Evolutionary conservation across 2,113 vertebrate species (phyloP).

Genomic region (Pogona vitticeps): DNA sequence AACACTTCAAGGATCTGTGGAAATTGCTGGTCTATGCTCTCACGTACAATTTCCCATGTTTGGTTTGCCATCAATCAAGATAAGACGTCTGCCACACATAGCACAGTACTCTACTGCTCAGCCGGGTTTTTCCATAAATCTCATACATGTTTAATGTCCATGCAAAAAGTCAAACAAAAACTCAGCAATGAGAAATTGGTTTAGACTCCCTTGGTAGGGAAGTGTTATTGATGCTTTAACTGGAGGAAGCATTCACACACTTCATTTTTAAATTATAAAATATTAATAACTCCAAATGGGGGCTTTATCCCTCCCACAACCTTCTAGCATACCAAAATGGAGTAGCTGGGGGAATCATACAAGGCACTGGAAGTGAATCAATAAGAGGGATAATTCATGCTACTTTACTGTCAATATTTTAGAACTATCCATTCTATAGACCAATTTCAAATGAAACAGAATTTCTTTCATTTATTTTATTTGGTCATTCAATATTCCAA

Average conservation of each 20-base stretch:
- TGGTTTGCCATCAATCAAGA: conserved; percentile 36
- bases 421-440: not conserved
- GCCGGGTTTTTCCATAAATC: conserved; percentile 12
- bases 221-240: conserved; percentile 19
- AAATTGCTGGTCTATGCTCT: conserved; percentile 40
- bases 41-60: conserved; percentile 32
- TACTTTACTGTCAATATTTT: conserved; percentile 3
- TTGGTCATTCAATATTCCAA: not conserved
- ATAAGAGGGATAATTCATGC: rapidly evolving
- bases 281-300: conserved; percentile 10
- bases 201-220: conserved; percentile 43
- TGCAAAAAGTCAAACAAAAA: conserved; percentile 40
- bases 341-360: not conserved
- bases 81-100: conserved; percentile 1
- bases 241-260: rapidly evolving
- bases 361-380: conserved; percentile 25
- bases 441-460: conserved; percentile 10
- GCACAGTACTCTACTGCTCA: not conserved
- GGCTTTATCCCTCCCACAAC: not conserved
- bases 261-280: conserved; percentile 33
- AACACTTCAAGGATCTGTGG: conserved; percentile 38
- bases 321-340: not conserved
- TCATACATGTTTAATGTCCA: conserved; percentile 41
- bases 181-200: conserved; percentile 40
- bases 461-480: conserved; percentile 1